Evolutionary conservation across 2,888 invertebrate genomes (phyloP), one percentile per base, ranked within the genome.

Genomic region (Diloba caeruleocephala): DNA sequence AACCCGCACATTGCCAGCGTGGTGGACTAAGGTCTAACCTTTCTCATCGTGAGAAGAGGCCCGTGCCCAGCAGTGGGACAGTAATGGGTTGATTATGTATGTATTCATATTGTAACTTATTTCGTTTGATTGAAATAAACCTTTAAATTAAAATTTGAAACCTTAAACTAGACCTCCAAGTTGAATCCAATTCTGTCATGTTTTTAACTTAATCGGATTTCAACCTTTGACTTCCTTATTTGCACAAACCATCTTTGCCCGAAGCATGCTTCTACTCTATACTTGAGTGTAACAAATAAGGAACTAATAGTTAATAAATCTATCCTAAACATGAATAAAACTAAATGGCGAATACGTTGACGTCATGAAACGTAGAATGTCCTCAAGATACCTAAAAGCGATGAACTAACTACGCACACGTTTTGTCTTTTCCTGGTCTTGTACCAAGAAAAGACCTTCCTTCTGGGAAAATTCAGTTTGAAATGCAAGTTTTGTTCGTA

Each of bases 131-230:
- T n/a, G n/a, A n/a, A n/a, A n/a, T n/a, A n/a, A n/a, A n/a, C n/a
- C n/a, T n/a, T n/a, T n/a, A n/a, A n/a, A n/a, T n/a, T n/a, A n/a
- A n/a, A n/a, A n/a, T n/a, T n/a, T n/a, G n/a, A n/a, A n/a, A n/a
- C n/a, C n/a, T n/a, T n/a, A n/a, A 21, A 21, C 6, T 21, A 21
- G 3, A 17, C 17, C 17, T 17, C 17, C 5, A 21, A 19, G 17
- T 26, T 39, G 32, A 33, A 33, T 56, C 21, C 34, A 26, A 52
- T 26, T 1, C 52, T 32, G 52, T n/a, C 39, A 37, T 41, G 60
- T 61, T 58, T 61, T 51, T 50, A 57, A 59, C 44, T 28, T 66
- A 59, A 61, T 61, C 61, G 60, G 60, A 61, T 66, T 59, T 52
- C 44, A 65, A 61, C 66, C 66, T 32, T 41, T 38, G 41, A 59